These are phyloP conservation scores for Tinea trinotella DNA, from an alignment of 2,888 invertebrate species.

Conservation along the genomic window DNA sequence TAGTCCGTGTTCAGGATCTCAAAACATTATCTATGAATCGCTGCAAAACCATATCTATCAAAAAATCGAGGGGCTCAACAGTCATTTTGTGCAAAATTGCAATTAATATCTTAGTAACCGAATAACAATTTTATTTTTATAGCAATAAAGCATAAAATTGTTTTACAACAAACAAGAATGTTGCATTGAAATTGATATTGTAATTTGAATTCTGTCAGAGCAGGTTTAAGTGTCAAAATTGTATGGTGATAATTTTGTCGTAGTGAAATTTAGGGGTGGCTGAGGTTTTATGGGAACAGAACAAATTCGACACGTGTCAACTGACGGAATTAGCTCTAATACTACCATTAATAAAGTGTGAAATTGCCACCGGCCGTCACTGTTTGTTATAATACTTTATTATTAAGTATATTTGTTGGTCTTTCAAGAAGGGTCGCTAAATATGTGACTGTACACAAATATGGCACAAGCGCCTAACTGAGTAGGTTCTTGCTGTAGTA, in stretches of 20 bases:
- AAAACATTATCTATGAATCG: constrained; percentile 49
- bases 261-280: constrained; percentile 34
- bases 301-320: constrained; percentile 67
- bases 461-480: no score
- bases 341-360: constrained; percentile 73
- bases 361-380: constrained; percentile 59
- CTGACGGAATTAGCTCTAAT: constrained; percentile 67
- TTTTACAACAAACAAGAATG: constrained; percentile 15
- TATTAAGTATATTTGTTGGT: constrained; percentile 47
- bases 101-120: neutral
- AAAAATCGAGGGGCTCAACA: constrained; percentile 45
- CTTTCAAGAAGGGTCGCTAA: no score
- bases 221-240: constrained; percentile 33
- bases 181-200: constrained; percentile 24
- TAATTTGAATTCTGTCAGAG: constrained; percentile 25
- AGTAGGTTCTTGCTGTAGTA: no score
- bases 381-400: constrained; percentile 67
- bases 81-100: constrained; percentile 14
- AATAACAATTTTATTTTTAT: neutral
- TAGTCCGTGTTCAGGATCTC: constrained; percentile 40
- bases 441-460: no score
- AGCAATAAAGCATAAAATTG: constrained; percentile 16
- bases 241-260: constrained; percentile 27
- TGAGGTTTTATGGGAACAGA: constrained; percentile 59
- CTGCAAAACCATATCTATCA: constrained; percentile 39